A percentile compares a stretch with the other conserved stretches of the same genome.
These are phyloP conservation scores for Epinotia demarniana DNA, from an alignment of 2,888 invertebrate species.

Conservation along the genomic window DNA sequence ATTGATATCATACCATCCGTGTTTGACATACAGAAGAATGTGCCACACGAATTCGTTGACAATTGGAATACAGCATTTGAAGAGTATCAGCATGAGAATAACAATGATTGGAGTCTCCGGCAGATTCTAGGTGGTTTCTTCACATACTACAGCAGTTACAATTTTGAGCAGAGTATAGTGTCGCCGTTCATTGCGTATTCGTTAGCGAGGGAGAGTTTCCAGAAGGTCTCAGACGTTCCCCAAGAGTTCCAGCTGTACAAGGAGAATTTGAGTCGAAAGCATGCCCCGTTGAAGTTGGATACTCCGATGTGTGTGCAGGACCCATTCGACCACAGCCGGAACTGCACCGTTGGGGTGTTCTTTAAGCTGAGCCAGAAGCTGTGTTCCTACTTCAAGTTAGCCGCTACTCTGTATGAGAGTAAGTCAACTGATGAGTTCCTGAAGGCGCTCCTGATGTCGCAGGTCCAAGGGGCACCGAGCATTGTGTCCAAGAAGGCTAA, in stretches of 20 bases:
- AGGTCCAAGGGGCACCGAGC: background rate
- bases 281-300: slow-evolving; percentile 60
- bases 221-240: slow-evolving; percentile 55
- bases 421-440: slow-evolving; percentile 32
- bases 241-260: slow-evolving; percentile 72
- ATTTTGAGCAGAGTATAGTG: slow-evolving; percentile 82
- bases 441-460: slow-evolving; percentile 13
- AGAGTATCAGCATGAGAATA: slow-evolving; percentile 50
- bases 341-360: slow-evolving; percentile 67
- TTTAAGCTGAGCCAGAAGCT: slow-evolving; percentile 52
- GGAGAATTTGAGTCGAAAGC: slow-evolving; percentile 52
- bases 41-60: slow-evolving; percentile 63
- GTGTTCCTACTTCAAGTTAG: slow-evolving; percentile 51
- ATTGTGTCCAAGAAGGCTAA: background rate
- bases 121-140: slow-evolving; percentile 87
- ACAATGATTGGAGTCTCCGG: slow-evolving; percentile 65
- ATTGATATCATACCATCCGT: slow-evolving; percentile 84
- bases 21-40: slow-evolving; percentile 68
- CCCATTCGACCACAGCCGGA: slow-evolving; percentile 85
- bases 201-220: slow-evolving; percentile 67
- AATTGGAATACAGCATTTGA: slow-evolving; percentile 86
- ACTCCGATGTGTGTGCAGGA: slow-evolving; percentile 85
- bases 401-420: slow-evolving; percentile 52
- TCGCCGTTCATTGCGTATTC: slow-evolving; percentile 84
- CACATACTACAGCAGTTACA: slow-evolving; percentile 83